Evolutionary conservation across 2,797 vertebrate genomes (phyloP).

Genomic region (Urophycis tenuis): DNA sequence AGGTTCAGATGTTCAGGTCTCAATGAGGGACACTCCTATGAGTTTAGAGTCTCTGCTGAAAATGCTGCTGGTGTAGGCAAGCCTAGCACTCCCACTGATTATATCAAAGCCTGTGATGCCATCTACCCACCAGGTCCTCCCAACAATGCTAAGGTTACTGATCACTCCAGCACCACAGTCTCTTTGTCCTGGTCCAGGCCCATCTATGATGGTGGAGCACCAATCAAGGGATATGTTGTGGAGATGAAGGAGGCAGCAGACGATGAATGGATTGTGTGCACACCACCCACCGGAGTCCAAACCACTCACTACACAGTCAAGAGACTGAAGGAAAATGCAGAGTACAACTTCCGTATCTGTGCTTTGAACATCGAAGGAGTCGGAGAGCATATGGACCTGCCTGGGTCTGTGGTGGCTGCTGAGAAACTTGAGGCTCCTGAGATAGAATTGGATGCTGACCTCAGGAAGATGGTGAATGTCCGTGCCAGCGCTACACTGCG

Average conservation of each 20-base stretch:
- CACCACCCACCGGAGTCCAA: conserved; percentile 81
- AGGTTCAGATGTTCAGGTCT: conserved; percentile 91
- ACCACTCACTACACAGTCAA: conserved; percentile 84
- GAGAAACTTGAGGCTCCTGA: conserved; percentile 92
- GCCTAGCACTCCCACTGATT: conserved; percentile 81
- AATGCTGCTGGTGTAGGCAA: conserved; percentile 92
- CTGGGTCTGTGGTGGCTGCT: conserved; percentile 79
- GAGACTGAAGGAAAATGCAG: conserved; percentile 89
- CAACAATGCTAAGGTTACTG: conserved; percentile 85
- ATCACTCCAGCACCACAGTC: conserved; percentile 86
- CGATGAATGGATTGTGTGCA: conserved; percentile 89
- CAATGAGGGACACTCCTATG: conserved; percentile 87
- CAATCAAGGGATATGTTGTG: conserved; percentile 85
- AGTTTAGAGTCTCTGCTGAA: conserved; percentile 94
- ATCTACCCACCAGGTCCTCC: conserved; percentile 91
- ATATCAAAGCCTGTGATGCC: conserved; percentile 89
- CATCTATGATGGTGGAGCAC: conserved; percentile 92
- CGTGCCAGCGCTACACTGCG: conserved; percentile 85
- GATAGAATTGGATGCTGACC: conserved; percentile 94
- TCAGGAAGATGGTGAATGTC: conserved; percentile 91
- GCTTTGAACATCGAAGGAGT: conserved; percentile 92
- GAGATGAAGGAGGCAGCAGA: conserved; percentile 82
- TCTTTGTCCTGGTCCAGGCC: conserved; percentile 91
- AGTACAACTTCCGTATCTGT: conserved; percentile 95
- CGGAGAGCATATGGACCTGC: conserved; percentile 86